Base-by-base conservation (phyloP, 2,888 invertebrate genomes). In the Eurois occulta region DNA sequence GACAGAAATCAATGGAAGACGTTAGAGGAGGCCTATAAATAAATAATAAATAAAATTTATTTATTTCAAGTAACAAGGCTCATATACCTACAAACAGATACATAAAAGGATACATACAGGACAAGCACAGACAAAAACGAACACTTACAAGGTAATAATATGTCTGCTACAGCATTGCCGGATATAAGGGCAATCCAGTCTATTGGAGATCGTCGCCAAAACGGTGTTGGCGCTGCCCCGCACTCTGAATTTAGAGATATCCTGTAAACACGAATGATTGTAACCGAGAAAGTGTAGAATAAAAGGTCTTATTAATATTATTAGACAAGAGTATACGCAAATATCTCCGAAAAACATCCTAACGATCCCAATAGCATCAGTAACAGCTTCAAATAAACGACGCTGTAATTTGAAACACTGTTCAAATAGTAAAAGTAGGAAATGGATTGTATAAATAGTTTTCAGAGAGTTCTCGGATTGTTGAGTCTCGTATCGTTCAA, bases 401-500 rank as follows among this genome's bases (percentile, higher is more conserved):
- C 5, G 32, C 3, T 65, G 72, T 75, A 68, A 83, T 76, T 78
- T n/a, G 16, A 77, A 76, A 46, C 58, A 64, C 60, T 60, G 32
- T 58, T 65, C 32, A 65, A 83, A 69, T 72, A 55, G 32, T 21
- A 18, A 32, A 52, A 18, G 62, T 38, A 67, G 64, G 35, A 68
- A 83, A 24, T n/a, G 5, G 8, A 5, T 38, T 13, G n/a, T 32
- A 46, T 65, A 72, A 72, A 81, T 77, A 81, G 71, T 72, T 83
- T 78, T 38, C 43, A 35, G 1, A 71, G 10, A 52, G 43, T 65
- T 70, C 35, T 43, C 46, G 16, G 18, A 28, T 69, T 41, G 52
- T 64, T 41, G 46, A 75, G n/a, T 32, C 8, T 75, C 32, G 32
- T 32, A 48, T 35, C 28, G 16, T 21, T 46, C 13, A 62, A 48